Evolutionary conservation across 2,888 invertebrate genomes (phyloP).

Genomic region (Dynastes maya): DNA sequence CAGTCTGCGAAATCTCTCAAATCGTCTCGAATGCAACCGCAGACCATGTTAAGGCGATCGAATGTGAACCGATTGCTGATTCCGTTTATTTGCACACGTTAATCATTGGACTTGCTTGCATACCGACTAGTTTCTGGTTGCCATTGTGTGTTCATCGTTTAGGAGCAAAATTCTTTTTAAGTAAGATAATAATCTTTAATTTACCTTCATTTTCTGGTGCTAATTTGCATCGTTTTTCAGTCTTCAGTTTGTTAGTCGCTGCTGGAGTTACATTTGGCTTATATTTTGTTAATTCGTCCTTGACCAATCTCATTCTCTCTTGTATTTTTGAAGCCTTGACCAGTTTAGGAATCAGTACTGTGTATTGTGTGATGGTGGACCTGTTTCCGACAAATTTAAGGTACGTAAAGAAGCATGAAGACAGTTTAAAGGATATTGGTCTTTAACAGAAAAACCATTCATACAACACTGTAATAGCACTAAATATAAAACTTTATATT

Average conservation of each 20-base stretch:
- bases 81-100: conserved; percentile 84
- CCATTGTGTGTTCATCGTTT: conserved; percentile 85
- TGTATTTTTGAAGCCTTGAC: conserved; percentile 87
- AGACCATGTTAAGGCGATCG: conserved; percentile 16
- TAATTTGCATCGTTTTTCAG: conserved; percentile 68
- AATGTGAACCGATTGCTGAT: conserved; percentile 75
- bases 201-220: background rate
- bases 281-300: conserved; percentile 82
- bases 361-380: conserved; percentile 87
- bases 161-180: conserved; percentile 87
- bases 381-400: conserved; percentile 88
- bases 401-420: conserved; percentile 68
- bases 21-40: conserved; percentile 71
- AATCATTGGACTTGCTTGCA: conserved; percentile 85
- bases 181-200: conserved; percentile 70
- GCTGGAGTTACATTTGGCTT: conserved; percentile 82
- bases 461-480: background rate
- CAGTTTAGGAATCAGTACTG: conserved; percentile 84
- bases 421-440: no score
- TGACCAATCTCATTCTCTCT: conserved; percentile 82
- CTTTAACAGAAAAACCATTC: no score
- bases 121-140: conserved; percentile 85
- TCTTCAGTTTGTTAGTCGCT: conserved; percentile 83
- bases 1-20: conserved; percentile 85
- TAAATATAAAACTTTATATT: conserved; percentile 54